Base-by-base conservation (phyloP, 2,797 vertebrate species). In the Petrocephalus schoutedeni region DNA sequence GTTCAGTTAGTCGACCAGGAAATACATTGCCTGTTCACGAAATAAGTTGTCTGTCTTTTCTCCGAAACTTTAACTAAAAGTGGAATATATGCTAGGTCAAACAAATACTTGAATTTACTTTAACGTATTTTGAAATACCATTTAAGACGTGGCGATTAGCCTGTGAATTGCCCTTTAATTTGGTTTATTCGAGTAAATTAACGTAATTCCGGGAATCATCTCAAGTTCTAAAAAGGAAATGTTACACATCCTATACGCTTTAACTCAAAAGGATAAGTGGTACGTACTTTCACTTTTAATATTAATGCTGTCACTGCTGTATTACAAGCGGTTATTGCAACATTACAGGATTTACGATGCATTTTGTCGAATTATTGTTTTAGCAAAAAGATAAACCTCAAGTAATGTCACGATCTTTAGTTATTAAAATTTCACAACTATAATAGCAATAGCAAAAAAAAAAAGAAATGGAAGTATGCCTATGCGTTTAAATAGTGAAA, bases 231-330 rank as follows among this genome's bases (percentile, higher is more conserved):
- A 74, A 54, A 87, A 53, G 21, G 61, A 53, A 67, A 67, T 23
- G 4, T 28, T 41, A 12, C 14, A 6, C 41, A 61, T 16, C 19
- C n/a, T 36, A 21, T 23, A 32, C 80, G 56, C 59, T 54, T 85
- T 64, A 28, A 54, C 49, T 58, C 21, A 64, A 84, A 53, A 51
- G 3, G 56, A 80, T 21, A 19, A 6, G 36, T 19, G 36, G n/a
- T 32, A 23, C 19, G 10, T 88, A 51, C 87, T 88, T 88, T 88
- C 87, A 77, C 83, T 88, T 86, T 88, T 88, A 88, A 53, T 61
- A 61, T 54, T n/a, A 36, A 36, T 84, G 23, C 56, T 14, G 71
- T 36, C 58, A 19, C 45, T 64, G 49, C 9, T 23, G 41, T 53
- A 23, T 49, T 53, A 56, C 82, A 56, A 21, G 77, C 19, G 21